Evolutionary conservation across 1,140 invertebrate species (phyloP).

Genomic region (Planococcus citri): DNA sequence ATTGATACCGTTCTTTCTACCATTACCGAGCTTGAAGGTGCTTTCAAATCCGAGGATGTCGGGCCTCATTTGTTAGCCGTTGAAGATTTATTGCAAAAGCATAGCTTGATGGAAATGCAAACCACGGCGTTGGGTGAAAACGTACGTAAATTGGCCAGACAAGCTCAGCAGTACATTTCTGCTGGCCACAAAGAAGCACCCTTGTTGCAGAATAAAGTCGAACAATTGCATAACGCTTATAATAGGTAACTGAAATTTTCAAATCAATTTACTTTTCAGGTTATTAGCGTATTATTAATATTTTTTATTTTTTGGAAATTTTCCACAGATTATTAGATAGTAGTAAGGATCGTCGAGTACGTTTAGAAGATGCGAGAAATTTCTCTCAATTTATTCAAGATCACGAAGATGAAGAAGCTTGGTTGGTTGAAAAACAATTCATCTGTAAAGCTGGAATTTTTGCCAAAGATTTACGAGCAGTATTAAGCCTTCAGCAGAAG

Average conservation of each 20-base stretch:
- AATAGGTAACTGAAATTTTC: constrained; percentile 42
- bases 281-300: not conserved
- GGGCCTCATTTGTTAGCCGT: constrained; percentile 85
- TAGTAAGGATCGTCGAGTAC: constrained; percentile 60
- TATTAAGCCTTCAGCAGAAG: constrained; percentile 81
- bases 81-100: constrained; percentile 86
- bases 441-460: constrained; percentile 81
- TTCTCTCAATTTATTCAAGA: constrained; percentile 93
- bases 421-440: constrained; percentile 82
- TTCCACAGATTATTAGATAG: constrained; percentile 48
- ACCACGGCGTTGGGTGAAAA: constrained; percentile 73
- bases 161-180: constrained; percentile 38
- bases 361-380: constrained; percentile 79
- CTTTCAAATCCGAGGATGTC: constrained; percentile 59
- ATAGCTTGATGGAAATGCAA: constrained; percentile 81
- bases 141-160: constrained; percentile 59
- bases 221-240: constrained; percentile 56
- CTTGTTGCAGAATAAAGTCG: constrained; percentile 52
- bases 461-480: constrained; percentile 82
- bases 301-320: too few relatives aligned
- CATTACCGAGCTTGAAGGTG: constrained; percentile 39
- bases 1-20: constrained; percentile 79
- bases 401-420: constrained; percentile 85
- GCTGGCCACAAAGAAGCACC: constrained; percentile 48
- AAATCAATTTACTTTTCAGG: too few relatives aligned